Conservation (phyloP, 2,797 vertebrate genomes). For the Austrolebias charrua region DNA sequence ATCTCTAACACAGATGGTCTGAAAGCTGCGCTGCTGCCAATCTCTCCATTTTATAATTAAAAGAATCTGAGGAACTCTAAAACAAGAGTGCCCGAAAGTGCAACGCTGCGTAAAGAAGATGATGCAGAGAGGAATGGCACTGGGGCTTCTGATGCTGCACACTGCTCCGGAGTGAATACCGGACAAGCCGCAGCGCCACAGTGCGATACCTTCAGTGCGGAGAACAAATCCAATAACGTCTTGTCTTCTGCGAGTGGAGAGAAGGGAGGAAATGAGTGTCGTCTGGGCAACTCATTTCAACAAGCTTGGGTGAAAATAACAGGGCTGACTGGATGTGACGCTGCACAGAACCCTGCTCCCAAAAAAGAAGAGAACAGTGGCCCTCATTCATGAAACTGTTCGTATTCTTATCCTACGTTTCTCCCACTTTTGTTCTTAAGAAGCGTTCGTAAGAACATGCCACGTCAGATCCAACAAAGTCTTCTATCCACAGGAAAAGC, state of each 20-base stretch:
- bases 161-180: slow-evolving; percentile 33
- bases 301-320: slow-evolving; percentile 16
- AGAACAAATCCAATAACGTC: slow-evolving; percentile 50
- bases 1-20: slow-evolving; percentile 39
- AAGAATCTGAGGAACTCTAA: slow-evolving; percentile 31
- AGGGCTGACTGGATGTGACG: slow-evolving; percentile 6
- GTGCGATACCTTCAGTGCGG: slow-evolving; percentile 30
- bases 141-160: slow-evolving; percentile 23
- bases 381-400: no score
- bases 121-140: slow-evolving; percentile 7
- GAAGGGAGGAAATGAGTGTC: slow-evolving; percentile 46
- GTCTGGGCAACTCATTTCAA: slow-evolving; percentile 16
- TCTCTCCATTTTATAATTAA: slow-evolving; percentile 51
- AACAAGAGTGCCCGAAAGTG: slow-evolving; percentile 32
- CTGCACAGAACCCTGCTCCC: slow-evolving; percentile 5
- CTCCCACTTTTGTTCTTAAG: no score
- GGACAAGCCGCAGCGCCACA: slow-evolving; percentile 25
- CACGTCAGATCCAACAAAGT: no score
- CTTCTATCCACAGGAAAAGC: no score
- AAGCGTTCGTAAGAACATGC: no score
- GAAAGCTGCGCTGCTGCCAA: slow-evolving; percentile 26
- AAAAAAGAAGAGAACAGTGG: slow-evolving; percentile 1
- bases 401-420: no score
- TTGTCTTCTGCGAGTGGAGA: slow-evolving; percentile 18
- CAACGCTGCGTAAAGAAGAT: slow-evolving; percentile 10